Conservation (phyloP, 2,113 vertebrate species). For the Neogale vison region DNA sequence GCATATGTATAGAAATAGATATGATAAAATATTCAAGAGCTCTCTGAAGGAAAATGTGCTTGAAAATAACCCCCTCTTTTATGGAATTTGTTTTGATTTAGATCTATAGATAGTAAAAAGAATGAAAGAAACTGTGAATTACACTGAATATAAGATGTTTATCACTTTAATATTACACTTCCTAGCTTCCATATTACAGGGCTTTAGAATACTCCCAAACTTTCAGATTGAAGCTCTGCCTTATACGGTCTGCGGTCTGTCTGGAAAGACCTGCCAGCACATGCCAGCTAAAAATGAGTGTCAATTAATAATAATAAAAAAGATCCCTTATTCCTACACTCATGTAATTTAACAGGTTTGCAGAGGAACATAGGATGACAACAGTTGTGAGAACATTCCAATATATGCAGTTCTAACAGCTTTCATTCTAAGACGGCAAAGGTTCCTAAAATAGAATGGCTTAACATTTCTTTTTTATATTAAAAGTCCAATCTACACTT, state of each 20-base stretch:
- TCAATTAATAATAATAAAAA: constrained; percentile 87
- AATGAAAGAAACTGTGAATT: constrained; percentile 87
- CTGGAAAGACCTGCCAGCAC: constrained; percentile 85
- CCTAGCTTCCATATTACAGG: constrained; percentile 77
- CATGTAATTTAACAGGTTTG: constrained; percentile 84
- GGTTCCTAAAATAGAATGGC: constrained; percentile 80
- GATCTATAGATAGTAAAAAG: constrained; percentile 84
- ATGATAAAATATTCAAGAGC: constrained; percentile 81
- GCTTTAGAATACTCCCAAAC: constrained; percentile 84
- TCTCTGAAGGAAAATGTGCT: constrained; percentile 80
- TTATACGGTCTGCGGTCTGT: constrained; percentile 75
- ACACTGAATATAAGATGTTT: constrained; percentile 83
- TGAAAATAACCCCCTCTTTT: constrained; percentile 83
- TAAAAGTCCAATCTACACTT: constrained; percentile 79
- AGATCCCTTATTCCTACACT: constrained; percentile 79
- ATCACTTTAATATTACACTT: constrained; percentile 87
- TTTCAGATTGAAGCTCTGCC: constrained; percentile 80
- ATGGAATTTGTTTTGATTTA: constrained; percentile 87
- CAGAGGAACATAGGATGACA: constrained; percentile 74
- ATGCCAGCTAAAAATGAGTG: constrained; percentile 87
- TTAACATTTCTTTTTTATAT: constrained; percentile 78
- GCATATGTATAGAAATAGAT: constrained; percentile 79
- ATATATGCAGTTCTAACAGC: constrained; percentile 77
- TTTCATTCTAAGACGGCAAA: constrained; percentile 83
- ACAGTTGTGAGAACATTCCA: constrained; percentile 81